A percentile compares a stretch with the other conserved stretches of the same genome.
These are phyloP conservation scores for Iselma pallidipennis DNA, from an alignment of 2,888 invertebrate genomes.

Conservation along the genomic window DNA sequence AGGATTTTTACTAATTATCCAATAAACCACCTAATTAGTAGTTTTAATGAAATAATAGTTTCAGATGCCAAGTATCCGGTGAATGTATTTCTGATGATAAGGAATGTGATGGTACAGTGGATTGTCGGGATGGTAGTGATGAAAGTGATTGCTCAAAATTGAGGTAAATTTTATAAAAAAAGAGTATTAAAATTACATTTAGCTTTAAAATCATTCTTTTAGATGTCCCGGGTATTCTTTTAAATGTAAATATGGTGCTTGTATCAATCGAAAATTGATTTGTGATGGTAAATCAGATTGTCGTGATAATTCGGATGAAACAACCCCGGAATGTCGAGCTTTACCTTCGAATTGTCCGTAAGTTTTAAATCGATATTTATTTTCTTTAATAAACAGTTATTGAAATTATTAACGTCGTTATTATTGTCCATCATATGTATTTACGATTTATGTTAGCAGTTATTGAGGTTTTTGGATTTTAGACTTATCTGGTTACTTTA, in stretches of 20 bases:
- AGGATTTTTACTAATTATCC: not conserved
- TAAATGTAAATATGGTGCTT: slow-evolving; percentile 60
- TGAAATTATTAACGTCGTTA: no score
- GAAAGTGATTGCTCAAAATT: slow-evolving; percentile 47
- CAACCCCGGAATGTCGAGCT: slow-evolving; percentile 36
- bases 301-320: slow-evolving; percentile 58
- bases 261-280: slow-evolving; percentile 51
- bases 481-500: slow-evolving; percentile 1
- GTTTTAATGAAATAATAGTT: not conserved
- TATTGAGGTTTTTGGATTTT: no score
- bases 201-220: slow-evolving; percentile 11
- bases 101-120: slow-evolving; percentile 56
- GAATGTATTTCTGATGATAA: slow-evolving; percentile 53
- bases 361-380: no score
- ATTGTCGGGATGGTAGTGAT: slow-evolving; percentile 58
- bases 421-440: no score
- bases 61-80: slow-evolving; percentile 35
- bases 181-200: slow-evolving; percentile 1
- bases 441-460: no score
- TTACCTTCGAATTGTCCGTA: not conserved
- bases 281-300: slow-evolving; percentile 58
- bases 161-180: slow-evolving; percentile 22
- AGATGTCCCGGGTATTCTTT: slow-evolving; percentile 57
- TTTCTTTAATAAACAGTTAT: no score
- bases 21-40: not conserved